Evolutionary conservation across 1,140 invertebrate genomes (phyloP).

Genomic region (Oedothorax gibbosus): DNA sequence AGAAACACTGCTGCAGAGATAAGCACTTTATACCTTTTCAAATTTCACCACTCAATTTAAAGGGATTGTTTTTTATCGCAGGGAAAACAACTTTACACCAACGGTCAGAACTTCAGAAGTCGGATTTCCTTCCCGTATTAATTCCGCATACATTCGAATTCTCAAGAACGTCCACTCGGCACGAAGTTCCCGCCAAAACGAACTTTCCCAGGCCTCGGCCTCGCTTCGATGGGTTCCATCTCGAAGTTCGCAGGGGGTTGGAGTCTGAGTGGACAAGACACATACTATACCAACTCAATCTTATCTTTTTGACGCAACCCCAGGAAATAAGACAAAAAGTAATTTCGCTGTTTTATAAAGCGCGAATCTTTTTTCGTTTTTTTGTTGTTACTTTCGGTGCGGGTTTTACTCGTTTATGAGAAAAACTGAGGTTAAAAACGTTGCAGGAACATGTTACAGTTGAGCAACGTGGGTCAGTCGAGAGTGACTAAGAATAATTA

Average conservation of each 20-base stretch:
- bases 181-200: slow-evolving; percentile 37
- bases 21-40: no score
- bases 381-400: slow-evolving; percentile 10
- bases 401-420: slow-evolving; percentile 42
- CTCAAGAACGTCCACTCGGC: background rate
- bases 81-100: no score
- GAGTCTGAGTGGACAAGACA: slow-evolving; percentile 25
- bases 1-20: no score
- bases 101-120: no score
- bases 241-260: background rate
- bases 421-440: slow-evolving; percentile 26
- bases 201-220: slow-evolving; percentile 35
- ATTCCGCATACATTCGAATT: no score
- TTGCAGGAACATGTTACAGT: slow-evolving; percentile 40
- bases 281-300: slow-evolving; percentile 28
- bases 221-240: slow-evolving; percentile 23
- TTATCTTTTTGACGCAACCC: slow-evolving; percentile 39
- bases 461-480: slow-evolving; percentile 19
- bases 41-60: no score
- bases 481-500: slow-evolving; percentile 34
- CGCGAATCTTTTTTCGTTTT: slow-evolving; percentile 39
- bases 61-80: no score
- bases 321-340: slow-evolving; percentile 49
- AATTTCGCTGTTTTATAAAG: slow-evolving; percentile 56
- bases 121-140: no score